Conservation (phyloP, 2,888 invertebrate genomes). For the Zootermopsis nevadensis region DNA sequence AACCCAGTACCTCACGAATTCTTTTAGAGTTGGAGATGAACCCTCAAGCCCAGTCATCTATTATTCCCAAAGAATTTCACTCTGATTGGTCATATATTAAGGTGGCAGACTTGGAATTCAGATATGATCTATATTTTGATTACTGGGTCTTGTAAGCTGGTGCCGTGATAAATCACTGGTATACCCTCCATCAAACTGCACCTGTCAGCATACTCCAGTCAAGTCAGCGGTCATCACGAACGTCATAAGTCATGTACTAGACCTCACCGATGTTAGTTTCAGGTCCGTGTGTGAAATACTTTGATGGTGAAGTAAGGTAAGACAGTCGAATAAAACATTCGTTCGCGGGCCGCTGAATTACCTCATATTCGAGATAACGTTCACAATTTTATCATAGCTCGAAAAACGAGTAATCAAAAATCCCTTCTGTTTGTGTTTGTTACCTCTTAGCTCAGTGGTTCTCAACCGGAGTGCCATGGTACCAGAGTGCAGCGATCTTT, state of each 20-base stretch:
- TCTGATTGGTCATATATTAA: neutral
- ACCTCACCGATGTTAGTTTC: neutral
- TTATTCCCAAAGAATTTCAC: neutral
- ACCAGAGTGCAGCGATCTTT: no score
- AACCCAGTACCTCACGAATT: no score
- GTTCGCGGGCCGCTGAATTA: no score
- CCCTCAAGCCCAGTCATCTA: neutral
- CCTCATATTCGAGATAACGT: no score
- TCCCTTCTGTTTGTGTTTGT: no score
- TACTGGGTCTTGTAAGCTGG: no score
- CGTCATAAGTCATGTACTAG: neutral
- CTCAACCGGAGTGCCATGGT: no score
- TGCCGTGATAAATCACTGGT: neutral
- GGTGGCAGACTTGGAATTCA: neutral
- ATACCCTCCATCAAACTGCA: neutral
- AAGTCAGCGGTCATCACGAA: neutral
- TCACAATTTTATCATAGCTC: no score
- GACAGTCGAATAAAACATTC: neutral
- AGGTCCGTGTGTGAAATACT: neutral
- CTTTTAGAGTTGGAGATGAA: no score
- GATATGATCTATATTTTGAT: constrained; percentile 19
- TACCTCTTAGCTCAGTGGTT: no score
- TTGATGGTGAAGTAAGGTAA: neutral
- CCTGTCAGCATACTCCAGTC: constrained; percentile 9
- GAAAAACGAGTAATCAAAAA: no score